These are phyloP conservation scores for Takifugu flavidus DNA, from an alignment of 2,113 vertebrate genomes.

Conservation along the genomic window DNA sequence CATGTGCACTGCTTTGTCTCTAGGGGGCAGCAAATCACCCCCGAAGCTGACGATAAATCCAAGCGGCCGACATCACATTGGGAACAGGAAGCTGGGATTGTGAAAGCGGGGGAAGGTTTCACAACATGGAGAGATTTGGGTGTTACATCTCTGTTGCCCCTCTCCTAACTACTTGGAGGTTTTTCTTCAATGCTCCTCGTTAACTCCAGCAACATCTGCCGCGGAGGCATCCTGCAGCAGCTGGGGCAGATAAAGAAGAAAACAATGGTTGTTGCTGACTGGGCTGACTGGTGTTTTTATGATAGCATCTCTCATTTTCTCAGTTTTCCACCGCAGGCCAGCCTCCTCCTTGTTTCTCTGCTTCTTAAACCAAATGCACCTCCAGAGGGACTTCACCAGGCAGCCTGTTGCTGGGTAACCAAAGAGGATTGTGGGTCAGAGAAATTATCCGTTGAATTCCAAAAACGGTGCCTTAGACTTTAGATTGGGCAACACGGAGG, in stretches of 20 bases:
- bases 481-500: slow-evolving; percentile 9
- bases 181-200: no score
- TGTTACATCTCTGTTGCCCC: no score
- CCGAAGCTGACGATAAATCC: slow-evolving; percentile 19
- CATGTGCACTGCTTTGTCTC: slow-evolving; percentile 1
- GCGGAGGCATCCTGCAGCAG: slow-evolving; percentile 40
- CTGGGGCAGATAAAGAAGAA: slow-evolving; percentile 46
- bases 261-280: slow-evolving; percentile 35
- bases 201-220: no score
- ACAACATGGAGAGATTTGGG: no score
- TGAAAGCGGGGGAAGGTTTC: slow-evolving; percentile 25
- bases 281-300: slow-evolving; percentile 35
- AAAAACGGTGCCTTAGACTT: slow-evolving; percentile 34
- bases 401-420: slow-evolving; percentile 70
- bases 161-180: no score
- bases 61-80: slow-evolving; percentile 4
- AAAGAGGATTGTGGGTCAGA: slow-evolving; percentile 55
- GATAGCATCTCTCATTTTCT: slow-evolving; percentile 50
- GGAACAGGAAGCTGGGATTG: slow-evolving; percentile 18
- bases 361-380: slow-evolving; percentile 59
- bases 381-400: slow-evolving; percentile 52
- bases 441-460: slow-evolving; percentile 64
- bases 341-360: slow-evolving; percentile 40
- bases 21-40: background rate
- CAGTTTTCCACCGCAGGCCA: slow-evolving; percentile 32